Base-by-base conservation (phyloP, 2,888 invertebrate species). In the Volucella zonaria region DNA sequence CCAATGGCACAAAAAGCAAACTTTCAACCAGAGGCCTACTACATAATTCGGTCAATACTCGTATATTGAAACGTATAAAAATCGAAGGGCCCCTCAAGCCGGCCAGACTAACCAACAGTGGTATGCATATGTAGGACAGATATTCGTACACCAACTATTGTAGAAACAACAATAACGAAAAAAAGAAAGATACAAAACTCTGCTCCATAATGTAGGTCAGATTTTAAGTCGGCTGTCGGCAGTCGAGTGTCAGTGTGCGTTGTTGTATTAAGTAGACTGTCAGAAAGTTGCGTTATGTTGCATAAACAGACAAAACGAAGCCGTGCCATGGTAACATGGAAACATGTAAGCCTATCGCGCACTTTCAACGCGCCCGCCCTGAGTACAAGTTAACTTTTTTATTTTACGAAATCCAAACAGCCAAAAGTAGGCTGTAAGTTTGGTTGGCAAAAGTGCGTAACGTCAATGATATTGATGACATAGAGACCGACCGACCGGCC, bases 341-440 rank as follows among this genome's bases (percentile, higher is more conserved):
- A 31, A 31, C 31, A 31, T n/a, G 62, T 43, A 3, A 23, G 43
- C 42, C 45, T 38, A 42, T 78, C 76, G 51, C 70, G 80, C 75
- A 80, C 83, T 83, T 83, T 83, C 75, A 66, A 76, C 66, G 66
- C 73, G 66, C 66, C 49, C 49, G 15, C 61, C 64, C 40, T 52
- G 49, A 68, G 85, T 85, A 81, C 81, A 77, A 85, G 85, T 77
- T 77, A 80, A 85, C 67, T 80, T 78, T 76, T 71, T 56, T 15
- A 40, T 38, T 79, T 80, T 80, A 80, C 85, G 85, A 85, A 85
- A 85, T 81, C 81, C 14, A 42, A n/a, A 64, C 67, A 73, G 23
- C 58, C 9, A 71, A 76, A 85, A 85, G 83, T 85, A 81, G 85
- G 81, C 85, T 85, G 76, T 14, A 61, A 85, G 67, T 76, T 81